phyloP scores from a whole-genome alignment of 2,797 vertebrate genomes.

The Pyrocephalus nanus region DNA sequence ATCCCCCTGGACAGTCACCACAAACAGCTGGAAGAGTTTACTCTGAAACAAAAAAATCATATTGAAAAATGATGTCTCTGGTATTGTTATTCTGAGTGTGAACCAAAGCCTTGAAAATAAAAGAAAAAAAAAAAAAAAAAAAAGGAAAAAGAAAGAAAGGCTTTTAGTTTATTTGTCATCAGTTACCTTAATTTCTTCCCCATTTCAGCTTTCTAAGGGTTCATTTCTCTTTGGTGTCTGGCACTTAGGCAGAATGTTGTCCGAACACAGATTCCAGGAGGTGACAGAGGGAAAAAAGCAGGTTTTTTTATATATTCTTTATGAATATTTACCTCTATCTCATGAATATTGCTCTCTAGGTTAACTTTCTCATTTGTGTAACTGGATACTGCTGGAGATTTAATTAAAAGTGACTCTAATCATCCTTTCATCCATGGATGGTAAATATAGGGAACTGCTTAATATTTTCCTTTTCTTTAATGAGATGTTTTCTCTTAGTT shows the following conservation, averaged over 20 bases:
- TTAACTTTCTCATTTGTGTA: neutral
- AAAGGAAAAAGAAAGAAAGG: neutral
- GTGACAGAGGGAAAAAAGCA: neutral
- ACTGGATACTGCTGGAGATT: neutral
- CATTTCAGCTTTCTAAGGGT: neutral
- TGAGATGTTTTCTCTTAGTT: neutral
- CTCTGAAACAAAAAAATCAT: neutral
- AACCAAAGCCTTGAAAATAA: neutral
- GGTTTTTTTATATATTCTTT: neutral
- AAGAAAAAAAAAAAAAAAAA: neutral
- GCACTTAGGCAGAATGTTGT: neutral
- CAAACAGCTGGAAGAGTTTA: constrained; percentile 37
- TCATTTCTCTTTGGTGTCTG: neutral
- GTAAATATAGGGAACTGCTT: neutral
- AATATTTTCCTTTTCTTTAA: neutral
- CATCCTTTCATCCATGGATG: neutral
- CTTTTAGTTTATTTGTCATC: neutral
- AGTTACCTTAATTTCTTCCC: neutral
- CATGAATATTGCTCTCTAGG: neutral
- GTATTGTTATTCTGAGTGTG: neutral
- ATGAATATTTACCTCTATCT: neutral
- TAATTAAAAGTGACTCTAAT: neutral
- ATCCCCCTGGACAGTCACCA: constrained; percentile 10
- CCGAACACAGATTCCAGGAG: neutral
- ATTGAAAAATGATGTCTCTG: neutral